Percentiles rank a stretch among this genome's conserved stretches.
Evolutionary conservation across 2,797 vertebrate species (phyloP).

Genomic region (Uromys caudimaculatus): DNA sequence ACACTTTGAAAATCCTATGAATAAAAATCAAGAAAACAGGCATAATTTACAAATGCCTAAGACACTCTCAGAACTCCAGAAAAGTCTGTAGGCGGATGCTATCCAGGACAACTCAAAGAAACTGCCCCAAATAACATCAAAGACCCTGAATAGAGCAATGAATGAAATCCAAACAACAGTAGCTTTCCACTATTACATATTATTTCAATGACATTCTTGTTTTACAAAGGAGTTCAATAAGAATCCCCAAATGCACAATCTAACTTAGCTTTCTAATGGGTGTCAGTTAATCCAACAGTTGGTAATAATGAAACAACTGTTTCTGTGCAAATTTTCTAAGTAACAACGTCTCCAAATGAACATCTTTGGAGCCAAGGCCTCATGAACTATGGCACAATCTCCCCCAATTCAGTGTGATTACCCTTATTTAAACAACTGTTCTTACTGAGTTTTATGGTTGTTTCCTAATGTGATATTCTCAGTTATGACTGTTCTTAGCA

Average conservation of each 20-base stretch:
- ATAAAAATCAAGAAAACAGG: constrained; percentile 60
- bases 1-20: constrained; percentile 52
- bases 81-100: constrained; percentile 26
- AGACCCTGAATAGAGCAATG: constrained; percentile 17
- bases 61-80: constrained; percentile 30
- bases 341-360: constrained; percentile 23
- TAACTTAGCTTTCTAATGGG: constrained; percentile 12
- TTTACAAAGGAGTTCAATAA: not conserved
- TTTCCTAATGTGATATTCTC: not conserved
- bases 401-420: not conserved
- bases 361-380: not conserved
- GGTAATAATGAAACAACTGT: constrained; percentile 36
- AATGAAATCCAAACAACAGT: constrained; percentile 31
- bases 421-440: not conserved
- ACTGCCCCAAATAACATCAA: constrained; percentile 20
- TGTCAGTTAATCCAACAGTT: not conserved
- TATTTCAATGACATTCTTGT: constrained; percentile 10
- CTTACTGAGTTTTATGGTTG: not conserved
- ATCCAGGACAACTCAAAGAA: constrained; percentile 23
- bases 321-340: constrained; percentile 55
- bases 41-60: constrained; percentile 41
- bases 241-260: not conserved
- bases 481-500: constrained; percentile 9
- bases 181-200: not conserved
- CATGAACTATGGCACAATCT: not conserved